These are phyloP conservation scores for Dione vanillae DNA, from an alignment of 2,888 invertebrate species.

Conservation along the genomic window DNA sequence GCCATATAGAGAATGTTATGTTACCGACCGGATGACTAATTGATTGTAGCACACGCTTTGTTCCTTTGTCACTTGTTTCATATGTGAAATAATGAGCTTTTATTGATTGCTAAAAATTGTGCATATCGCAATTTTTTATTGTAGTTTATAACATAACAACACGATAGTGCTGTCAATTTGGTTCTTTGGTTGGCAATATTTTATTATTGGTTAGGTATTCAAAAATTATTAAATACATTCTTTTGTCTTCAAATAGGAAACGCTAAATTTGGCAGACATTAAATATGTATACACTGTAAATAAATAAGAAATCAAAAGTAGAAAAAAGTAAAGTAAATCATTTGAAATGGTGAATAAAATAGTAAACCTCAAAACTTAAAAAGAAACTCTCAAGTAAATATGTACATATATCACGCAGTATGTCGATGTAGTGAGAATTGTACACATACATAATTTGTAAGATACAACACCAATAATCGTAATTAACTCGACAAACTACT, in stretches of 20 bases:
- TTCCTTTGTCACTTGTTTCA: conserved; percentile 69
- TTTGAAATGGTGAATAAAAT: not conserved
- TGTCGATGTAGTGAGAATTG: not conserved
- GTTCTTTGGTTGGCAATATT: not conserved
- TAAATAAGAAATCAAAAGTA: no score
- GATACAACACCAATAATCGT: conserved; percentile 20
- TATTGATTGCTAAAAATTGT: conserved; percentile 7
- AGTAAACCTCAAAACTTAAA: not conserved
- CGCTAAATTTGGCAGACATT: no score
- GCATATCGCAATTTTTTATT: not conserved
- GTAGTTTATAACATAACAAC: not conserved
- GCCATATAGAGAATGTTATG: conserved; percentile 68
- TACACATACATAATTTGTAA: conserved; percentile 1
- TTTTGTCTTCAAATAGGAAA: not conserved
- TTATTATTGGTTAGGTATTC: not conserved
- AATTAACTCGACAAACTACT: conserved; percentile 26
- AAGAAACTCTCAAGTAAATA: not conserved
- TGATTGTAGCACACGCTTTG: conserved; percentile 63
- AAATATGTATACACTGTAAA: no score
- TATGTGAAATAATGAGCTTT: conserved; percentile 18
- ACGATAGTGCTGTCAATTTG: not conserved
- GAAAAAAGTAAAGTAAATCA: no score
- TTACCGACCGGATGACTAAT: conserved; percentile 73
- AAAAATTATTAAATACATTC: not conserved
- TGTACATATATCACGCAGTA: not conserved